Evolutionary conservation across 2,888 invertebrate genomes (phyloP).

Genomic region (Drosophila seclusa): DNA sequence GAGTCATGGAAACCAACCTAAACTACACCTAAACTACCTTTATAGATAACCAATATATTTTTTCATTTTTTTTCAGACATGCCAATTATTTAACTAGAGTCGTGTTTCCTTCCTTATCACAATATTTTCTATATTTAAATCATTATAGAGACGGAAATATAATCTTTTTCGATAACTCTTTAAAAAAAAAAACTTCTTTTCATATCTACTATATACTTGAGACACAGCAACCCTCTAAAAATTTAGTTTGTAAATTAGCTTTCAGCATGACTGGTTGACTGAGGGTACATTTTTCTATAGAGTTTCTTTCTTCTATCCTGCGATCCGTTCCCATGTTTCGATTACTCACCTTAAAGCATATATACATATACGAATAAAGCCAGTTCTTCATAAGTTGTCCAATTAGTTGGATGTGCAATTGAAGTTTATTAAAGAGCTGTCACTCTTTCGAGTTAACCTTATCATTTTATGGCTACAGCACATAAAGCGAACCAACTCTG

Average conservation of each 20-base stretch:
- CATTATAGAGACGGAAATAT: background rate
- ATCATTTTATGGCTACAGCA: constrained; percentile 44
- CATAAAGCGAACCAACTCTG: constrained; percentile 40
- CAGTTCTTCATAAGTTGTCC: constrained; percentile 18
- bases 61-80: background rate
- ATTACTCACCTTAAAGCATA: background rate
- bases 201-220: background rate
- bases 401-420: constrained; percentile 54
- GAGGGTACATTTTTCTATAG: background rate
- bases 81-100: background rate
- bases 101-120: background rate
- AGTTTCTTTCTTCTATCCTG: background rate
- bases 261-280: background rate
- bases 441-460: constrained; percentile 22
- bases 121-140: background rate
- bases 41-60: background rate
- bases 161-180: background rate
- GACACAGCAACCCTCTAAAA: background rate
- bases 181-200: background rate
- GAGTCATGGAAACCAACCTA: background rate
- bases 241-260: background rate
- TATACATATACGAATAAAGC: background rate
- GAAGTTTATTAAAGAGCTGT: constrained; percentile 39
- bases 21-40: background rate
- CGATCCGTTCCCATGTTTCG: background rate